Percentiles rank a stretch among this genome's conserved stretches.
Evolutionary conservation across 1,140 invertebrate species (phyloP).

Genomic region (Drosophila pallidifrons): DNA sequence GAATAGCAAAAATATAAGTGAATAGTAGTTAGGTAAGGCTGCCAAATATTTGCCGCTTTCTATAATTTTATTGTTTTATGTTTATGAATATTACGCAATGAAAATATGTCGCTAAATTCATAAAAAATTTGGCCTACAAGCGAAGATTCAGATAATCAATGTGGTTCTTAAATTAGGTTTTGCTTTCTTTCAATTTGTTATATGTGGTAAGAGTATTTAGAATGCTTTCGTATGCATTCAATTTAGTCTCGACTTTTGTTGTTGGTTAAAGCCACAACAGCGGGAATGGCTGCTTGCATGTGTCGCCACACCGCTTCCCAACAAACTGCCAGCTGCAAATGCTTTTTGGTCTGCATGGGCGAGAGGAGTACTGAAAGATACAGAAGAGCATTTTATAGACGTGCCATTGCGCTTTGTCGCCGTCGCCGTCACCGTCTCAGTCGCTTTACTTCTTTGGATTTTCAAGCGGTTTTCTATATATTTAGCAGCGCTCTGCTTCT

Average conservation of each 20-base stretch:
- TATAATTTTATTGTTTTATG: too few species aligned
- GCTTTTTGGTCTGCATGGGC: conserved; percentile 10
- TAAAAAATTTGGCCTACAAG: too few species aligned
- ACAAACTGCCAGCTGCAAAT: conserved; percentile 13
- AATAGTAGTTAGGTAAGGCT: too few species aligned
- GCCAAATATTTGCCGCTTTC: too few species aligned
- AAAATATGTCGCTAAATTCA: too few species aligned
- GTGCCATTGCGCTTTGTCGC: conserved; percentile 60
- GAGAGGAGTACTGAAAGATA: not conserved
- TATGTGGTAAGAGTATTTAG: not conserved
- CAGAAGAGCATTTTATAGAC: conserved; percentile 61
- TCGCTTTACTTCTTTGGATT: conserved; percentile 51
- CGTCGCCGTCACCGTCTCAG: conserved; percentile 21
- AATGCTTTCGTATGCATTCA: not conserved
- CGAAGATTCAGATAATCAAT: too few species aligned
- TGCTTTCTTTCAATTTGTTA: not conserved
- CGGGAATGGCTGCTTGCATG: conserved; percentile 29
- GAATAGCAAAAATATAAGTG: too few species aligned
- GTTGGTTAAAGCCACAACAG: conserved; percentile 1
- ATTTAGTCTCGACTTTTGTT: not conserved
- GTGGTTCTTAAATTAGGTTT: too few species aligned
- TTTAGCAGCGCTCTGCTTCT: conserved; percentile 37
- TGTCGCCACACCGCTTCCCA: not conserved
- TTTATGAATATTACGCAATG: too few species aligned
- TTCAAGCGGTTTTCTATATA: conserved; percentile 44